Evolutionary conservation across 2,113 vertebrate species (phyloP).

Genomic region (Theristicus caerulescens): DNA sequence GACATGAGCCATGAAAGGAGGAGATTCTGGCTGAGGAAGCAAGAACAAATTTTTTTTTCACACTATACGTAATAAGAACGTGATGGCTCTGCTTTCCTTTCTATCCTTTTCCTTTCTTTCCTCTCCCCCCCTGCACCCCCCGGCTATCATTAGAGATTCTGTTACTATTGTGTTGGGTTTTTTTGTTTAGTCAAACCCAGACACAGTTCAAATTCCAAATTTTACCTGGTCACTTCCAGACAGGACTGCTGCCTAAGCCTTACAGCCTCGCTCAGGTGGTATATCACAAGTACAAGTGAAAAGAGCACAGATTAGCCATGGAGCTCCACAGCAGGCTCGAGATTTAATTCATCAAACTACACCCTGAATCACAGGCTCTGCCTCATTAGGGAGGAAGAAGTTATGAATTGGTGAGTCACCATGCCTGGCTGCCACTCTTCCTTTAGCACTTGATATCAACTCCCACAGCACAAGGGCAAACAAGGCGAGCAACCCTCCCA

Average conservation of each 20-base stretch:
- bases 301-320: not conserved
- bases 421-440: constrained; percentile 37
- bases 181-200: not conserved
- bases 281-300: not conserved
- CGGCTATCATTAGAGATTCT: not conserved
- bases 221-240: not conserved
- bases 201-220: not conserved
- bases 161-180: not conserved
- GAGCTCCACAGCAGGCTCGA: not conserved
- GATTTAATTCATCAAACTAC: not conserved
- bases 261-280: not conserved
- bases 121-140: too few species aligned
- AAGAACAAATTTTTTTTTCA: not conserved
- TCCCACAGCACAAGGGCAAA: constrained; percentile 41
- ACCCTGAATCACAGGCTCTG: not conserved
- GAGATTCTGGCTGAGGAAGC: not conserved
- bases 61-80: not conserved
- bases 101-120: not conserved
- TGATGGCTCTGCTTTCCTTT: not conserved
- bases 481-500: not conserved
- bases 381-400: not conserved
- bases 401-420: constrained; percentile 54
- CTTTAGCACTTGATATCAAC: not conserved
- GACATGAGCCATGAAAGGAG: not conserved
- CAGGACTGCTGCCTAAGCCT: not conserved